Base-by-base conservation (phyloP, 1,140 invertebrate species). In the Metaphire vulgaris region DNA sequence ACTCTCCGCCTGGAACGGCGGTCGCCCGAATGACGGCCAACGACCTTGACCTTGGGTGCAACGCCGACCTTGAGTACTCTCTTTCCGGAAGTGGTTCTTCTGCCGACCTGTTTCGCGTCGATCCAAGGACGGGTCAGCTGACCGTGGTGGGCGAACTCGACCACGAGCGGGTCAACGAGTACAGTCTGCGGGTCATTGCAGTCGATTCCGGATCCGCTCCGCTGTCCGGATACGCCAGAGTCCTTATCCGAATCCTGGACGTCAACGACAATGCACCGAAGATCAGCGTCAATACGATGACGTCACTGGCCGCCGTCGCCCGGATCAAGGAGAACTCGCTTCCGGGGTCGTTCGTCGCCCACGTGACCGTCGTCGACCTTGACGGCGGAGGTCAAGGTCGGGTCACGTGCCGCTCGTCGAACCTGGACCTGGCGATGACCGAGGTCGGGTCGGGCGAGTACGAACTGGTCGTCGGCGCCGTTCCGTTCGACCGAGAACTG, bases 1-100 rank as follows among this genome's bases (percentile, higher is more conserved):
- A 73, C 30, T 21, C 30, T 34, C 32, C 72, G 32, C n/a, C 31
- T 2, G 66, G 65, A 32, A 94, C 92, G 0, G 89, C 89, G 15
- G 91, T 96, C 0, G 84, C 95, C 0, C 90, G 92, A 80, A 90
- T 97, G 0, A 84, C 88, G 1, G 97, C 97, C 0, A 89, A 88
- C 2, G 97, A 99, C 86, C 87, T 88, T n/a, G 97, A 99, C 84
- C 91, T 93, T 80, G 95, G 93, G 0, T 89, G 91, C 69, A 99
- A 98, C 87, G 93, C 94, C 0, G 89, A 90, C 0, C 88, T 99
- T 2, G 90, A 88, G n/a, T 99, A 98, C 85, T 79, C 76, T 21
- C 78, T 85, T 31, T 26, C 29, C 30, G 29, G 32, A n/a, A 67
- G 31, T 41, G 14, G 16, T 26, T 26, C 33, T n/a, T n/a, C 72